Evolutionary conservation across 2,888 invertebrate species (phyloP), one percentile per base, ranked within the genome.

Genomic region (Cosmia trapezina): DNA sequence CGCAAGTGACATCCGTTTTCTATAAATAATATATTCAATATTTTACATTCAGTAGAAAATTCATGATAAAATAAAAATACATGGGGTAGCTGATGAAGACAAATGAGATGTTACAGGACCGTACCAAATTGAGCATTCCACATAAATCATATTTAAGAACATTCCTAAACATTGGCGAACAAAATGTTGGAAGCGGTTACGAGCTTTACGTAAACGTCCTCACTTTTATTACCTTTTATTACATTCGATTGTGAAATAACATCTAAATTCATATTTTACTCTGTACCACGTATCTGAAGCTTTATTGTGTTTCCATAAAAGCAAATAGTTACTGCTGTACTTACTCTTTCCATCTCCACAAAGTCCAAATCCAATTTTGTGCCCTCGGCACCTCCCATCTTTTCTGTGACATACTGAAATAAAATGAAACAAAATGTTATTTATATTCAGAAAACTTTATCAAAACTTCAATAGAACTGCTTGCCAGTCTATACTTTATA

Each of bases 371-470:
- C 99, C 92, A 99, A 97, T 96, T 99, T 99, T 88, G 99, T 99
- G 95, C 99, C 99, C 96, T 99, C 99, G 86, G 99, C 99, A 94
- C 99, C 99, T 84, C 99, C 99, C 98, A 99, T 99, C 97, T 99
- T 99, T 96, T 99, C 99, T 93, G 99, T 99, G 97, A 99, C 98
- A 97, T 99, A 99, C 99, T 99, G 97, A 76, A 97, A 97, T 91
- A 94, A 92, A 89, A 90, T 83, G 88, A 84, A 80, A 68, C 41
- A 75, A 67, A 67, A 70, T 54, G n/a, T 61, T 56, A 67, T 78
- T 73, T 66, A 53, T 54, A 47, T 17, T 22, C 47, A 19, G 41
- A 57, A 77, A 59, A 77, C 22, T 19, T 33, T 43, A 54, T 54
- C 14, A 64, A 62, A 47, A 62, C 37, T 43, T 78, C 45, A 54